Conservation (phyloP, 2,113 vertebrate genomes). For the Meles meles region DNA sequence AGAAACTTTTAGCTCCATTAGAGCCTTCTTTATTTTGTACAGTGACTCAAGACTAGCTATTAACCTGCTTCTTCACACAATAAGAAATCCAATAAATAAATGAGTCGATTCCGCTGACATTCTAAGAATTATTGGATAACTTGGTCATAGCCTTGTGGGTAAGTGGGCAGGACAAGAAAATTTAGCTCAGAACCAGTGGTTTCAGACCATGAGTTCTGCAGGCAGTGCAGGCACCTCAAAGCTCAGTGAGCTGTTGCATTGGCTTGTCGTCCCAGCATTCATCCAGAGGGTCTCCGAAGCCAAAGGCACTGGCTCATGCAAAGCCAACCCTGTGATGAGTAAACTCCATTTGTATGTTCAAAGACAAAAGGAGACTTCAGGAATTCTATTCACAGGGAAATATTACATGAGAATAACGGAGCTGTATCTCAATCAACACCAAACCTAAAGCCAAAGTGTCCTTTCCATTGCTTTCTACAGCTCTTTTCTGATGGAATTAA, state of each 20-base stretch:
- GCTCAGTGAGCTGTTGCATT: not conserved
- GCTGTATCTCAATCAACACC: not conserved
- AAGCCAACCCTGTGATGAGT: not conserved
- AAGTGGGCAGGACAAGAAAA: not conserved
- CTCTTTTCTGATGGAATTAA: not conserved
- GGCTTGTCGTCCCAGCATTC: not conserved
- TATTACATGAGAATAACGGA: not conserved
- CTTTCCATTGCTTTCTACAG: not conserved
- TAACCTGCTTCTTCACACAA: not conserved
- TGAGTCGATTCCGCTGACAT: slow-evolving; percentile 37
- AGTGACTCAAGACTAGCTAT: not conserved
- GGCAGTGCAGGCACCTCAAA: not conserved
- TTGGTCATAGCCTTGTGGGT: not conserved
- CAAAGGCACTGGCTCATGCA: not conserved
- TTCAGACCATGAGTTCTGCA: not conserved
- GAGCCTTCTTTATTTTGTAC: not conserved
- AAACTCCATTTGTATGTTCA: not conserved
- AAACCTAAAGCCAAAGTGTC: not conserved
- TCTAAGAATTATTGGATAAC: not conserved
- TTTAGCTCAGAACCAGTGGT: not conserved
- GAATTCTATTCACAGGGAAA: not conserved
- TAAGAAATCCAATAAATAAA: not conserved
- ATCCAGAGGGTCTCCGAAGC: not conserved
- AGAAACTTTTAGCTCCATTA: not conserved
- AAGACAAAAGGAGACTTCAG: not conserved